These are phyloP conservation scores for Ophiothrix spiculata DNA, from an alignment of 35 echinoderm and acorn worm species.

Conservation along the genomic window DNA sequence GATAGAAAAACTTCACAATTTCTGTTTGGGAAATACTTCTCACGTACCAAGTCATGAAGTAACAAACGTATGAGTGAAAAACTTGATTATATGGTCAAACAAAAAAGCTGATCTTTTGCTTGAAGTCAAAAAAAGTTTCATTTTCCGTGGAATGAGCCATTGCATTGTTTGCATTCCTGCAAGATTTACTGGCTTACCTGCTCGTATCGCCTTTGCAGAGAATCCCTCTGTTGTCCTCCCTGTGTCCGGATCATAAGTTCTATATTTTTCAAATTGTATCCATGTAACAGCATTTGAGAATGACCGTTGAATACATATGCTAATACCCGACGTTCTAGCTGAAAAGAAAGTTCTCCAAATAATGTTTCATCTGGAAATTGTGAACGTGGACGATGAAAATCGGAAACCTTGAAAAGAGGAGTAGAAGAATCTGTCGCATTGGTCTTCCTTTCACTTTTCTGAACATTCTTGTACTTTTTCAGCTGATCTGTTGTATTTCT, in stretches of 20 bases:
- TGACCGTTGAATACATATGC: slow-evolving; percentile 66
- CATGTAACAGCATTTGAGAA: slow-evolving; percentile 7
- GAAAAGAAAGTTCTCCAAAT: slow-evolving; percentile 81
- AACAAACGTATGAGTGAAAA: too few relatives aligned
- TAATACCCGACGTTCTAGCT: slow-evolving; percentile 64
- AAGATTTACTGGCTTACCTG: too few relatives aligned
- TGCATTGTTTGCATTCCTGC: too few relatives aligned
- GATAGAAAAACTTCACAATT: too few relatives aligned
- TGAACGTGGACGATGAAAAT: background rate
- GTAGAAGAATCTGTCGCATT: background rate
- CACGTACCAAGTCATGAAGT: too few relatives aligned
- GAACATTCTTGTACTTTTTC: background rate
- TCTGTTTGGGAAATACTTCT: too few relatives aligned
- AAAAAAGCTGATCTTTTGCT: too few relatives aligned
- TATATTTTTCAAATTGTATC: background rate
- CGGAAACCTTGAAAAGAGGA: background rate
- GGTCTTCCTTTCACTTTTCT: background rate
- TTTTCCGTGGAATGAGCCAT: too few relatives aligned
- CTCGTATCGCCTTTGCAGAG: background rate
- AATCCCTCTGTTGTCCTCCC: background rate
- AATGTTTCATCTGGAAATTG: slow-evolving; percentile 51
- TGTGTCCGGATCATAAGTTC: slow-evolving; percentile 18
- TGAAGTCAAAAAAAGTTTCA: too few relatives aligned
- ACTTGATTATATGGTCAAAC: too few relatives aligned
- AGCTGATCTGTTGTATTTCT: background rate